Percentiles rank a stretch among this genome's conserved stretches.
phyloP scores from a whole-genome alignment of 1,140 invertebrate genomes.

The Penaeus chinensis region DNA sequence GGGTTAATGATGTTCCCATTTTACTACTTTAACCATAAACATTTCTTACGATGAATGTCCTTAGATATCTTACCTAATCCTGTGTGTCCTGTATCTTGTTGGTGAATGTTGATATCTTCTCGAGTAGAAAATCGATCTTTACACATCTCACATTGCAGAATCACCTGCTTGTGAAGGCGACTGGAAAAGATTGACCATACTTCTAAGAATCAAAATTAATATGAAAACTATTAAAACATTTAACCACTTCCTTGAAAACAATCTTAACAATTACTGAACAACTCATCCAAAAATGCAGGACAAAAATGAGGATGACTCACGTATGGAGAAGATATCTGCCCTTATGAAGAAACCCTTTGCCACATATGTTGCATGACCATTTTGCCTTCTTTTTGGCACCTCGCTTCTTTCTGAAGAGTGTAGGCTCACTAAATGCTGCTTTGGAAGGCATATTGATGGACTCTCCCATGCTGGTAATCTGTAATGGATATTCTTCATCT shows the following conservation, averaged over 20 bases:
- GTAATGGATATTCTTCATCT: not conserved
- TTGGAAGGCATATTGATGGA: conserved; percentile 34
- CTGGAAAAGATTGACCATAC: conserved; percentile 25
- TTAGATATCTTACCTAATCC: conserved; percentile 39
- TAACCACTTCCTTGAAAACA: too few species aligned
- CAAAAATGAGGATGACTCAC: conserved; percentile 32
- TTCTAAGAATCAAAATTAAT: not conserved
- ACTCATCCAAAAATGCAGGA: not conserved
- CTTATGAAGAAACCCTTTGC: conserved; percentile 58
- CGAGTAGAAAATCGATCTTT: conserved; percentile 54
- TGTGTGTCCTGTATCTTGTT: conserved; percentile 34
- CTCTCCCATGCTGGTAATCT: conserved; percentile 53
- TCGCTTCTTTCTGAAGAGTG: conserved; percentile 49
- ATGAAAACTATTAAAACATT: not conserved
- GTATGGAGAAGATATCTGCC: conserved; percentile 59
- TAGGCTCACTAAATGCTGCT: conserved; percentile 52
- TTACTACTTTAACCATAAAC: too few species aligned
- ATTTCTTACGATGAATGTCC: too few species aligned
- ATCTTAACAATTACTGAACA: too few species aligned
- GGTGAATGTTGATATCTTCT: conserved; percentile 56
- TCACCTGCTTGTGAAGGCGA: conserved; percentile 50
- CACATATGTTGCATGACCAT: conserved; percentile 59
- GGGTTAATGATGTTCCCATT: too few species aligned
- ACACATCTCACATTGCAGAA: conserved; percentile 56
- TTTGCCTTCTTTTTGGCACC: conserved; percentile 57